These are phyloP conservation scores for Thereuonema tuberculata DNA, from an alignment of 1,140 invertebrate species.

Conservation along the genomic window DNA sequence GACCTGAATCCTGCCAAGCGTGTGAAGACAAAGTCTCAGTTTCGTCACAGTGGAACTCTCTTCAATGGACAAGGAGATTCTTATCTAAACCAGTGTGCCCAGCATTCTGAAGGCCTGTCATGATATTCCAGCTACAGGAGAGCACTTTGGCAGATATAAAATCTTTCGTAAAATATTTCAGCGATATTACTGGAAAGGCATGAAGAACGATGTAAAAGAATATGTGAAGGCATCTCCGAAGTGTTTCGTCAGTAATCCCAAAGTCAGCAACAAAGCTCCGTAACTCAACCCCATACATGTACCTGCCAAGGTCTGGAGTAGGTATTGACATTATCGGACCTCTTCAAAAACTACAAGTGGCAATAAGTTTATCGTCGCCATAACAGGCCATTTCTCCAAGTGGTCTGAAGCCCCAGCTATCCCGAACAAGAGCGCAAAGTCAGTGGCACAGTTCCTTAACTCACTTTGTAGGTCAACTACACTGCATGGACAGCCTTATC, in stretches of 20 bases:
- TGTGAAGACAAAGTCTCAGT: background rate
- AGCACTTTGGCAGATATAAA: background rate
- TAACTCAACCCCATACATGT: conserved; percentile 1
- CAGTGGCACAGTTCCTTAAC: conserved; percentile 1
- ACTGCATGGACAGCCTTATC: background rate
- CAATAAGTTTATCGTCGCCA: conserved; percentile 24
- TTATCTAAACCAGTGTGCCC: background rate
- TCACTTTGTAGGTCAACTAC: conserved; percentile 1
- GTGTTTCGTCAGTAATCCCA: background rate
- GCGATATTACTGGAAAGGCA: conserved; percentile 4
- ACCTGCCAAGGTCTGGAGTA: conserved; percentile 2
- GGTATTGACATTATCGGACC: conserved; percentile 12
- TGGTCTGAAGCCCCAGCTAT: conserved; percentile 21
- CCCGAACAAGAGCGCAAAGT: conserved; percentile 16
- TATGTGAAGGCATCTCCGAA: background rate
- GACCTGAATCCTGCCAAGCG: background rate
- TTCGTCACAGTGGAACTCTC: background rate
- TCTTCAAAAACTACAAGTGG: conserved; percentile 8
- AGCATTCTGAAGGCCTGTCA: background rate
- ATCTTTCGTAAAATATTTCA: conserved; percentile 2
- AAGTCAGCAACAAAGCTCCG: background rate
- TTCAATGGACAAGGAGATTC: background rate
- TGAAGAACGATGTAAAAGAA: conserved; percentile 4
- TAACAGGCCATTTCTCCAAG: conserved; percentile 22
- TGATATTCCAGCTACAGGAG: background rate